A percentile compares a stretch with the other conserved stretches of the same genome.
phyloP scores from a whole-genome alignment of 2,797 vertebrate genomes.

The Astyanax mexicanus region DNA sequence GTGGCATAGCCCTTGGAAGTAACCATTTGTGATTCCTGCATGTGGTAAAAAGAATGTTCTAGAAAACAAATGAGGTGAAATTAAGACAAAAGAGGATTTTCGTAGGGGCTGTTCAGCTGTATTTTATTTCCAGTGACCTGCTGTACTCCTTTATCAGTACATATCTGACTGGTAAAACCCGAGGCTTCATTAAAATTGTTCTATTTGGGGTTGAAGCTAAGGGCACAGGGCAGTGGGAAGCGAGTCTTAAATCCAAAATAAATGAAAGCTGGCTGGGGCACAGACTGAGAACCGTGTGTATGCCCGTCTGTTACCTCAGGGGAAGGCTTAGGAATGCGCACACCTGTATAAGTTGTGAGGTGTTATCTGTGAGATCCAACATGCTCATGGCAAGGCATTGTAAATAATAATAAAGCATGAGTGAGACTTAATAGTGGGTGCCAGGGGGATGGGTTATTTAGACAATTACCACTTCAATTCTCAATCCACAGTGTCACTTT shows the following conservation, averaged over 20 bases:
- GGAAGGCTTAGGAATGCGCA: too few species aligned
- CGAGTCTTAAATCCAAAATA: not conserved
- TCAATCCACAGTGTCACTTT: too few species aligned
- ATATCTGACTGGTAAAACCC: not conserved
- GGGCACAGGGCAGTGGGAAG: not conserved
- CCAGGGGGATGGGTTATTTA: too few species aligned
- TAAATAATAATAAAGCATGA: too few species aligned
- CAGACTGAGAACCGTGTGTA: not conserved
- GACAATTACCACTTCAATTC: too few species aligned
- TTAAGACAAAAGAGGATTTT: not conserved
- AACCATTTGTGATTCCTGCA: not conserved
- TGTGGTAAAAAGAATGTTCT: not conserved
- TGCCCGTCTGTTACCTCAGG: too few species aligned
- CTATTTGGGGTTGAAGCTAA: not conserved
- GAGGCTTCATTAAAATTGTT: not conserved
- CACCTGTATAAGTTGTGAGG: too few species aligned
- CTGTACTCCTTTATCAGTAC: not conserved
- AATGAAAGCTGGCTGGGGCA: not conserved
- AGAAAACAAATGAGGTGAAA: not conserved
- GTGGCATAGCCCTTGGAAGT: too few species aligned
- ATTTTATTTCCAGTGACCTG: not conserved
- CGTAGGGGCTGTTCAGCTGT: not conserved
- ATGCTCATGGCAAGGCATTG: too few species aligned
- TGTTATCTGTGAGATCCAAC: too few species aligned
- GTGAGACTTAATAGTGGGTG: too few species aligned